These are phyloP conservation scores for Sebastes ruberrimus DNA, from an alignment of 2,797 vertebrate species.

Conservation along the genomic window DNA sequence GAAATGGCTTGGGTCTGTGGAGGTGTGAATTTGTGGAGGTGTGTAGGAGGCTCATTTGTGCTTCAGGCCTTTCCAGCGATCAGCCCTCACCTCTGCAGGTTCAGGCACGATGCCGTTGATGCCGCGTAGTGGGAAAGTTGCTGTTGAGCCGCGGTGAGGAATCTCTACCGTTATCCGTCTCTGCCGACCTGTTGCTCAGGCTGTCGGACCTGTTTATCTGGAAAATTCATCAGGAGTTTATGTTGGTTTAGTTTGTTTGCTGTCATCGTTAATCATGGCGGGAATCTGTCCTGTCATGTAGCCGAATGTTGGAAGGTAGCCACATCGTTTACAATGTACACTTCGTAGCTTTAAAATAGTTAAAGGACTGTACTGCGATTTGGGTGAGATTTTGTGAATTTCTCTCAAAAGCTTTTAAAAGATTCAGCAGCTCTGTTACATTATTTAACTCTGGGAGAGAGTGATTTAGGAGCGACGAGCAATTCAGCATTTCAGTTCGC, in stretches of 20 bases:
- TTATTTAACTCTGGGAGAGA: neutral
- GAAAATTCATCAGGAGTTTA: constrained; percentile 46
- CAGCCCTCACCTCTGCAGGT: constrained; percentile 65
- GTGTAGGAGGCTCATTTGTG: constrained; percentile 64
- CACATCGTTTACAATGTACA: neutral
- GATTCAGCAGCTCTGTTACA: neutral
- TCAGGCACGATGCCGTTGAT: constrained; percentile 60
- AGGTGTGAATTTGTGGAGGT: constrained; percentile 57
- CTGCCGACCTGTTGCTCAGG: constrained; percentile 47
- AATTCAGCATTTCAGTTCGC: neutral
- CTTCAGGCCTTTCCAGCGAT: constrained; percentile 61
- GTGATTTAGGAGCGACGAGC: neutral
- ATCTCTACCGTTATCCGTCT: constrained; percentile 63
- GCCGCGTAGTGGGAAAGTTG: constrained; percentile 66
- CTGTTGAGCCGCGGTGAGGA: constrained; percentile 18
- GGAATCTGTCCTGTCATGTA: constrained; percentile 20
- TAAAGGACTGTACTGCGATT: neutral
- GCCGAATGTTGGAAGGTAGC: neutral
- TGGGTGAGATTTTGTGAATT: neutral
- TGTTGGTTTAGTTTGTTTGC: constrained; percentile 22
- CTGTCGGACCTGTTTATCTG: constrained; percentile 61
- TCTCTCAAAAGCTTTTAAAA: neutral
- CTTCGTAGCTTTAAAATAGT: neutral
- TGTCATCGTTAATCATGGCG: constrained; percentile 1
- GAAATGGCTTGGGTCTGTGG: constrained; percentile 39